These are phyloP conservation scores for Melanotaenia maccullochi DNA, from an alignment of 2,797 vertebrate species.

Conservation along the genomic window DNA sequence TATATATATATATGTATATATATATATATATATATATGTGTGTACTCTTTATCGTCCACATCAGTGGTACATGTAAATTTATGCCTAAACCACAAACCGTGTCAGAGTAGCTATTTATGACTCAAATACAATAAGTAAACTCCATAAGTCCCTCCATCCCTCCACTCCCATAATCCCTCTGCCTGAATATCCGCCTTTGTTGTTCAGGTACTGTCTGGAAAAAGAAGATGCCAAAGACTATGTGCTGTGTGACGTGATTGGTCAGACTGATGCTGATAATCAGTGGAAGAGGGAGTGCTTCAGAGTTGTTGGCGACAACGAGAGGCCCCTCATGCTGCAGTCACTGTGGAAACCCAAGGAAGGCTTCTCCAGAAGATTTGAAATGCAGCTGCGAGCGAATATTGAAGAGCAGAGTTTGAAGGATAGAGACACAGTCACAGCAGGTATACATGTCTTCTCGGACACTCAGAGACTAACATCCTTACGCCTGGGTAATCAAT, in stretches of 20 bases:
- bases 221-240: constrained; percentile 78
- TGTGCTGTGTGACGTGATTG: constrained; percentile 85
- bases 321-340: constrained; percentile 84
- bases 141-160: not conserved
- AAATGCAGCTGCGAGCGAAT: constrained; percentile 78
- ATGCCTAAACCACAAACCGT: not conserved
- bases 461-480: constrained; percentile 17
- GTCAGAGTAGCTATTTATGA: not conserved
- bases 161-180: not conserved
- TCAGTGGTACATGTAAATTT: no score
- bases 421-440: constrained; percentile 78
- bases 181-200: constrained; percentile 6
- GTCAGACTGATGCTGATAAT: constrained; percentile 68
- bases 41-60: no score
- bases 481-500: constrained; percentile 36
- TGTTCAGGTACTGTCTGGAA: constrained; percentile 83
- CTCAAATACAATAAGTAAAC: not conserved
- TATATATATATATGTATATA: no score
- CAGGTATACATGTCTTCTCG: constrained; percentile 67
- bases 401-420: constrained; percentile 75
- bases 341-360: constrained; percentile 87
- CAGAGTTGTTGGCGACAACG: constrained; percentile 80
- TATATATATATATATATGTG: no score
- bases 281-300: constrained; percentile 85
- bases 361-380: constrained; percentile 84